Base-by-base conservation (phyloP, 1,140 invertebrate species). In the Lutraria rhynchaena region DNA sequence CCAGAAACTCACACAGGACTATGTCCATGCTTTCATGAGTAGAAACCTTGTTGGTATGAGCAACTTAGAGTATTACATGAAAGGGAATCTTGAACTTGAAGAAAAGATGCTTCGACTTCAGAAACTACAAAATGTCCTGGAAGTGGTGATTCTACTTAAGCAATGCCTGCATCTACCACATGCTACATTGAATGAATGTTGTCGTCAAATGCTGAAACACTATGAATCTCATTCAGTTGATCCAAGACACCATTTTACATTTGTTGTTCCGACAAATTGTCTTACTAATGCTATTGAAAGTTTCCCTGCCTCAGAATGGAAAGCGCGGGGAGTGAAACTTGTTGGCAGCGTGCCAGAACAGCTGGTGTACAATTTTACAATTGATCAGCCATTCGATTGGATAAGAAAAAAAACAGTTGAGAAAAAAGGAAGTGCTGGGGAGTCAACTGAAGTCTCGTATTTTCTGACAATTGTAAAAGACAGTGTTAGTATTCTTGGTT, bases 1-100 rank as follows among this genome's bases (percentile, higher is more conserved):
- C 19, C 87, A 90, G 69, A 90, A 90, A 63, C 77, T 90, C 4
- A 58, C 70, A 11, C 76, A 85, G 22, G 89, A 90, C 51, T 90
- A 88, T 61, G 53, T 85, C 17, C 71, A 83, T 58, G 60, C 78
- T 4, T 87, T 90, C 58, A 24, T 90, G 37, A 83, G 83, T 11
- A 85, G 85, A 55, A 81, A 86, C 55, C 74, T 90, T 49, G 74
- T 83, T 29, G 83, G 82, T 1, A 55, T 76, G 15, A 61, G 75
- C 17, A 74, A 80, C 27, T 65, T 90, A 19, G 73, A 84, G 27
- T 81, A 71, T 27, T 88, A 85, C 55, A 41, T 83, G 17, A 61
- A 67, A 35, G 37, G 41, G 0, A 76, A 85, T 1, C 51, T 78
- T 4, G 73, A 84, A 7, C 57, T 87, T 1, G 33, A 69, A 29